Percentiles rank a stretch among this genome's conserved stretches.
phyloP scores from a whole-genome alignment of 2,113 vertebrate species.

The Sterna hirundo region DNA sequence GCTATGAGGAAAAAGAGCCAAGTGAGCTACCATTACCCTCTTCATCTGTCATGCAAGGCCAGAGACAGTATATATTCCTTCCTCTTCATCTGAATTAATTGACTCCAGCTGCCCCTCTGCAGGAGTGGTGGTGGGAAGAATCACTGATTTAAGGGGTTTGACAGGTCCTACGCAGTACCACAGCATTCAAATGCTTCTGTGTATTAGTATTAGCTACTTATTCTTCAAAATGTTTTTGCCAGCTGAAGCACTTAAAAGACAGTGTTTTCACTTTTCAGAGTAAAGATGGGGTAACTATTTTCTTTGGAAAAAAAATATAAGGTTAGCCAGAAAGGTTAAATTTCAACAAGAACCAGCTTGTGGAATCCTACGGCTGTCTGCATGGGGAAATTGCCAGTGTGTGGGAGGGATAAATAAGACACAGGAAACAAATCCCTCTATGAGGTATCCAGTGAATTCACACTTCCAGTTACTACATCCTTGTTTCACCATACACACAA shows the following conservation, averaged over 20 bases:
- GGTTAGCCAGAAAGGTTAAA: background rate
- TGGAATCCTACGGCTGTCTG: background rate
- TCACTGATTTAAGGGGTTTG: slow-evolving; percentile 3
- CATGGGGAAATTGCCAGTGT: background rate
- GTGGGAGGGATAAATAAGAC: background rate
- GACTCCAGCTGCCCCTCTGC: slow-evolving; percentile 10
- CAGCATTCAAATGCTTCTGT: background rate
- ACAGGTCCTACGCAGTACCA: background rate
- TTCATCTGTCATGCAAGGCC: background rate
- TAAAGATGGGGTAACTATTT: background rate
- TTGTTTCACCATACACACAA: background rate
- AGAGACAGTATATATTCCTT: background rate
- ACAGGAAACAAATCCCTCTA: background rate
- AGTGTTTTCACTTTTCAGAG: background rate
- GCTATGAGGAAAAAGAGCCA: background rate
- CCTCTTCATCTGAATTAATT: background rate
- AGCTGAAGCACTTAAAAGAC: background rate
- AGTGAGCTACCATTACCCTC: background rate
- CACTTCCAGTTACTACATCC: background rate
- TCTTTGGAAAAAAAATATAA: background rate
- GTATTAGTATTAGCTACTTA: background rate
- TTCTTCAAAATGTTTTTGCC: background rate
- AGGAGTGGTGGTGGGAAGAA: background rate
- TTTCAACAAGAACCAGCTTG: background rate
- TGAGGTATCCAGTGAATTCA: background rate